Conservation (phyloP, 2,797 vertebrate genomes). For the Neostethus bicornis region DNA sequence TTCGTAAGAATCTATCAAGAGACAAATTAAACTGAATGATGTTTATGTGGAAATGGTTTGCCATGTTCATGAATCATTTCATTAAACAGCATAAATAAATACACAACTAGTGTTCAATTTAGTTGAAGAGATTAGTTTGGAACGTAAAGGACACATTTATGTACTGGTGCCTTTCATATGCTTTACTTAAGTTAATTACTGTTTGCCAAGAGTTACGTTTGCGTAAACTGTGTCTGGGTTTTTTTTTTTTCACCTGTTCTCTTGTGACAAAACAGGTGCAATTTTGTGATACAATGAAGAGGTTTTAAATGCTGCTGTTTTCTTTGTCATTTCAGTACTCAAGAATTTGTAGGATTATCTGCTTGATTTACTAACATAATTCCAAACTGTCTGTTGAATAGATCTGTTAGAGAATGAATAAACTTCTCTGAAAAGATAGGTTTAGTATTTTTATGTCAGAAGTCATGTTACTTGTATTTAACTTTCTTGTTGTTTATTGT, state of each 20-base stretch:
- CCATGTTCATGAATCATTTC: conserved; percentile 3
- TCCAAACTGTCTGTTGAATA: not conserved
- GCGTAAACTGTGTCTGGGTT: conserved; percentile 4
- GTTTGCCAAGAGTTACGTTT: conserved; percentile 5
- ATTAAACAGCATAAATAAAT: conserved; percentile 2
- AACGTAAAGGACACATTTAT: conserved; percentile 18
- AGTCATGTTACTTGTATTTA: too few species aligned
- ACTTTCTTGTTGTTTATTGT: too few species aligned
- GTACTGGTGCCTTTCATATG: not conserved
- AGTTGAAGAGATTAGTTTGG: not conserved
- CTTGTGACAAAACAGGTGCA: not conserved
- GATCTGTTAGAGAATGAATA: too few species aligned
- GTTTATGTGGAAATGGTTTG: not conserved
- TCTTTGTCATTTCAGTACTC: conserved; percentile 13
- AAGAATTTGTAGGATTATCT: conserved; percentile 10
- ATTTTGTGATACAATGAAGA: conserved; percentile 3
- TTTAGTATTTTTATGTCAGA: too few species aligned
- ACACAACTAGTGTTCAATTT: not conserved
- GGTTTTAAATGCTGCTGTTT: conserved; percentile 1
- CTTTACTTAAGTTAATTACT: conserved; percentile 4
- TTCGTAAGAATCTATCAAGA: too few species aligned
- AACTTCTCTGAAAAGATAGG: too few species aligned
- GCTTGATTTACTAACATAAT: conserved; percentile 15
- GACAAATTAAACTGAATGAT: not conserved
- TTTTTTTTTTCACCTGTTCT: conserved; percentile 3